Evolutionary conservation across 2,888 invertebrate species (phyloP).

Genomic region (Lordiphosa andalusiaca): DNA sequence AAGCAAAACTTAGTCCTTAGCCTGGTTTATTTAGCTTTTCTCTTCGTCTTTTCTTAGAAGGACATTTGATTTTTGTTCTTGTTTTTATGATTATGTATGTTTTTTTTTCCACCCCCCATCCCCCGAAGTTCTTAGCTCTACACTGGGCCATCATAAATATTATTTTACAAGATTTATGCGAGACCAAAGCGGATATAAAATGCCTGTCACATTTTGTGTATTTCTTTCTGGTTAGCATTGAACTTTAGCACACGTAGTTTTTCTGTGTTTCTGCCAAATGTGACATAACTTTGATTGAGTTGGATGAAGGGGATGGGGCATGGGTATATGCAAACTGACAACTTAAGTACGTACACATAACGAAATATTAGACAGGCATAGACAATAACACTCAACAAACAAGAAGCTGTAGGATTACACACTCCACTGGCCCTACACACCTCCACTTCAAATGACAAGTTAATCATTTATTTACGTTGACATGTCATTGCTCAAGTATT

Average conservation of each 20-base stretch:
- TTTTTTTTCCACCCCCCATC: too few species aligned
- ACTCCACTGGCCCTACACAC: conserved; percentile 15
- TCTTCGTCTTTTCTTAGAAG: conserved; percentile 28
- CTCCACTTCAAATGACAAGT: conserved; percentile 55
- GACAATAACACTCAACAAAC: conserved; percentile 24
- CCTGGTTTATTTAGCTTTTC: conserved; percentile 16
- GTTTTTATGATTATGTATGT: conserved; percentile 38
- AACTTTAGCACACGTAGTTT: conserved; percentile 28
- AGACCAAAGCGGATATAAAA: conserved; percentile 1
- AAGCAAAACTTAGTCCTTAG: conserved; percentile 37
- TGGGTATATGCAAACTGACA: conserved; percentile 62
- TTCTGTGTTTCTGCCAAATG: conserved; percentile 26
- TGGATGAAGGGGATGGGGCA: neutral
- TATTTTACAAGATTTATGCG: conserved; percentile 25
- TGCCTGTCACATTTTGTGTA: conserved; percentile 25
- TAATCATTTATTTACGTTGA: conserved; percentile 71
- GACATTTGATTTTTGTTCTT: conserved; percentile 56
- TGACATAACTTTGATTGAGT: conserved; percentile 67
- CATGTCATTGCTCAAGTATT: conserved; percentile 74
- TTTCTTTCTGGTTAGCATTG: conserved; percentile 29
- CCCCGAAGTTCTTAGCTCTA: conserved; percentile 24
- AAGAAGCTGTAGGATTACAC: conserved; percentile 15
- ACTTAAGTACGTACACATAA: conserved; percentile 63
- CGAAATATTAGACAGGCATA: conserved; percentile 52
- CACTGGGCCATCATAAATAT: conserved; percentile 59